Evolutionary conservation across 1,140 invertebrate genomes (phyloP).

Genomic region (Megathymus violae): DNA sequence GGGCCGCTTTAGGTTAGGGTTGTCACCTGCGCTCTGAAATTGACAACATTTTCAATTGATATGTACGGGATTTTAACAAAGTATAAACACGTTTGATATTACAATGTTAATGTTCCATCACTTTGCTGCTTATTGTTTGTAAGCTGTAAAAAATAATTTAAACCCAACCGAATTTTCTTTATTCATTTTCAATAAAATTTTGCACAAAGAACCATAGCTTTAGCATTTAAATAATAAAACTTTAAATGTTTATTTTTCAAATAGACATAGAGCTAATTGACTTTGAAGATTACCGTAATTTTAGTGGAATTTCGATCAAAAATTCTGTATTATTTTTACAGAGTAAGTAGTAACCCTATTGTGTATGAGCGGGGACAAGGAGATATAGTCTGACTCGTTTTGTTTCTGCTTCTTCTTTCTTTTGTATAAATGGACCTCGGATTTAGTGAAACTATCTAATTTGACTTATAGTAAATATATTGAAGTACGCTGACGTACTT

Average conservation of each 20-base stretch:
- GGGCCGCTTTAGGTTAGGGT: conserved; percentile 36
- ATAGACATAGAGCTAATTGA: no score
- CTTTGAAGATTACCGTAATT: not conserved
- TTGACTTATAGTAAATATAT: not conserved
- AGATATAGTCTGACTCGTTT: conserved; percentile 1
- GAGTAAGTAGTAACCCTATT: not conserved
- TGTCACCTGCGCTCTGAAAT: not conserved
- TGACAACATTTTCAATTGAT: not conserved
- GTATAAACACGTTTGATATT: no score
- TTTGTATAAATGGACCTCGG: not conserved
- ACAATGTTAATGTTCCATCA: no score
- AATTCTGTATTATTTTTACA: not conserved
- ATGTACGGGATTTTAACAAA: not conserved
- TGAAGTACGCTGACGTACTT: no score
- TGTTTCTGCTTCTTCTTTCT: conserved; percentile 6
- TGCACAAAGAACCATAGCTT: no score
- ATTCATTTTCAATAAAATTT: no score
- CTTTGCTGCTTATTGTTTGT: no score
- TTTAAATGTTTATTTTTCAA: no score
- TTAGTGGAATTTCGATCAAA: no score
- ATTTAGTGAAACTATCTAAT: not conserved
- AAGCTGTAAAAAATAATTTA: no score
- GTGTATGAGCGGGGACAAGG: conserved; percentile 14
- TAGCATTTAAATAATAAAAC: no score
- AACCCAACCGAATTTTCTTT: no score